A percentile compares a stretch with the other conserved stretches of the same genome.
Evolutionary conservation across 2,888 invertebrate genomes (phyloP).

Genomic region (Hemithea aestivaria): DNA sequence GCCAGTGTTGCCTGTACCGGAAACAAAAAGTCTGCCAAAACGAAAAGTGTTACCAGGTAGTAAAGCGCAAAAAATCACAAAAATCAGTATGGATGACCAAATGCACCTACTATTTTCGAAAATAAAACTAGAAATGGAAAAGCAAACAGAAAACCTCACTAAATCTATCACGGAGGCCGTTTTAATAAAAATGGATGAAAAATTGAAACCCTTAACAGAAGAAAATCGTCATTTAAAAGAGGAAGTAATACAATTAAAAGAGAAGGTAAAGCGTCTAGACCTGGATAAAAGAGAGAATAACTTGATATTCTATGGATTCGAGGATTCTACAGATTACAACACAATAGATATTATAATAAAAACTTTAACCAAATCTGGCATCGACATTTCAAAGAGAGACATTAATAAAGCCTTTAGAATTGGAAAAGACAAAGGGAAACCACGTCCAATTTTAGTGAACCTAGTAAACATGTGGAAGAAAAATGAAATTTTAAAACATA

Average conservation of each 20-base stretch:
- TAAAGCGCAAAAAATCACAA: no score
- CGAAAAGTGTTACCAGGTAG: no score
- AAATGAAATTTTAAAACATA: constrained; percentile 10
- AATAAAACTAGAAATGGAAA: constrained; percentile 15
- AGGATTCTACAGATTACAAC: constrained; percentile 1
- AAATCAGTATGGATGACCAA: no score
- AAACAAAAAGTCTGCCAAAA: neutral
- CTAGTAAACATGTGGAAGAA: constrained; percentile 8
- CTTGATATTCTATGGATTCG: constrained; percentile 4
- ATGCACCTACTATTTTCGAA: no score
- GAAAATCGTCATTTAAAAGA: constrained; percentile 10
- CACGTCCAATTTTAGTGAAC: constrained; percentile 11
- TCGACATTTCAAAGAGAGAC: neutral
- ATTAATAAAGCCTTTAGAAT: constrained; percentile 3
- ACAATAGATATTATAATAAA: constrained; percentile 2
- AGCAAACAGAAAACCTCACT: constrained; percentile 10
- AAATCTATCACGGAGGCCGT: constrained; percentile 6
- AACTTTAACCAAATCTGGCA: constrained; percentile 2
- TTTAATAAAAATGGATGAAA: constrained; percentile 12
- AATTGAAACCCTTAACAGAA: constrained; percentile 11
- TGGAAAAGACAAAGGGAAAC: constrained; percentile 2
- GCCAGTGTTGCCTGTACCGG: neutral
- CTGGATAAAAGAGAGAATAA: constrained; percentile 4
- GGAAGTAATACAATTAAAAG: constrained; percentile 10
- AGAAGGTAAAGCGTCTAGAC: constrained; percentile 11